Base-by-base conservation (phyloP, 2,888 invertebrate genomes). In the Hemithea aestivaria region DNA sequence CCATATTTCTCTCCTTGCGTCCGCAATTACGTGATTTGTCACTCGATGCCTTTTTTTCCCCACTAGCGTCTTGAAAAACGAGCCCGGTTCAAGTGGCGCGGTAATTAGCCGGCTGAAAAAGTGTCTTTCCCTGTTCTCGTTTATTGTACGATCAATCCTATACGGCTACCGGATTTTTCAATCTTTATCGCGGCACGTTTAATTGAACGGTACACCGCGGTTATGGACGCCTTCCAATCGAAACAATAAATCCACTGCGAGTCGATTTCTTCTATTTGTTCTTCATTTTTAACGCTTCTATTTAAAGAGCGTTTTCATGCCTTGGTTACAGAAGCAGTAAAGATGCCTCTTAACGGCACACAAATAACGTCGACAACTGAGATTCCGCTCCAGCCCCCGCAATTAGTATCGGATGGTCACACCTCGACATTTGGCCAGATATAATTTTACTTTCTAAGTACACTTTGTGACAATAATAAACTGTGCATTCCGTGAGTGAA, bases 381-480 rank as follows among this genome's bases (percentile, higher is more conserved):
- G 70, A 63, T 67, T 65, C 58, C 62, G 51, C 55, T 55, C 66
- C 74, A 67, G 67, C 77, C 80, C 75, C 68, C 51, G 72, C 83
- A 85, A 87, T 87, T 87, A 87, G 85, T 78, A 77, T 66, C 83
- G 85, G 81, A 75, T 80, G 83, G 82, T 84, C 84, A 85, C 85
- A 84, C 84, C 75, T 80, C 78, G 75, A 75, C 82, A 69, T 82
- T 79, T 64, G 73, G 67, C 67, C 69, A 66, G 73, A 73, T 80
- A 84, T 84, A 80, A 84, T 82, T 85, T 82, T 77, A 74, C 80
- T 79, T 80, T 81, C 73, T 85, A 81, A 84, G 79, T 81, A 82
- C 82, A 73, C 73, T 79, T 73, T 65, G 74, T 78, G 81, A 74
- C 81, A 77, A 80, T 82, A 81, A 81, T 78, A 74, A 74, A 56